Conservation (phyloP, 2,797 vertebrate species). For the Platalea minor region DNA sequence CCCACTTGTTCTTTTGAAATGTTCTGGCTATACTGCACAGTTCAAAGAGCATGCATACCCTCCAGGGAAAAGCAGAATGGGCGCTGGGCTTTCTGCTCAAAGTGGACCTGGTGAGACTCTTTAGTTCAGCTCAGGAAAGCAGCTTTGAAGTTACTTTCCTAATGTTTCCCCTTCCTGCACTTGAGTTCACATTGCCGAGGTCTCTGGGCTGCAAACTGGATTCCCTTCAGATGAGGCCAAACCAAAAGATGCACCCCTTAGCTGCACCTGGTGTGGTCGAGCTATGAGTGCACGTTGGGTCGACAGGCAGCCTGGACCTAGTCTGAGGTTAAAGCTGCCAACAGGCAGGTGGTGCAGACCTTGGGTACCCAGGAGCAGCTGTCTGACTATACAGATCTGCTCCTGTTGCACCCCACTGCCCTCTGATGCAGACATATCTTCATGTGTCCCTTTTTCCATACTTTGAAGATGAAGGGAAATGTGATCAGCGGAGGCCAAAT, state of each 20-base stretch:
- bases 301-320: not conserved
- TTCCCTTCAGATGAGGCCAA: not conserved
- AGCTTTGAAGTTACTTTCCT: not conserved
- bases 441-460: not conserved
- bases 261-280: not conserved
- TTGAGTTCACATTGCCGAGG: not conserved
- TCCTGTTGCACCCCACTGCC: not conserved
- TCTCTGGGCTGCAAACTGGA: not conserved
- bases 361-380: not conserved
- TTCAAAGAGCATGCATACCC: not conserved
- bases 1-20: not conserved
- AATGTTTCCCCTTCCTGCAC: not conserved
- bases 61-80: not conserved
- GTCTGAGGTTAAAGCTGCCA: not conserved
- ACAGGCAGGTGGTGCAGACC: not conserved
- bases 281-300: not conserved
- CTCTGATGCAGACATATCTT: not conserved
- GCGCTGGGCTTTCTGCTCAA: not conserved
- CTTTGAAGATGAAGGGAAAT: not conserved
- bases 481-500: not conserved
- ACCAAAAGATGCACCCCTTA: not conserved
- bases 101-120: not conserved
- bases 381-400: not conserved
- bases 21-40: not conserved
- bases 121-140: not conserved